Conservation (phyloP, 2,113 vertebrate species). For the Anthoscopus minutus region DNA sequence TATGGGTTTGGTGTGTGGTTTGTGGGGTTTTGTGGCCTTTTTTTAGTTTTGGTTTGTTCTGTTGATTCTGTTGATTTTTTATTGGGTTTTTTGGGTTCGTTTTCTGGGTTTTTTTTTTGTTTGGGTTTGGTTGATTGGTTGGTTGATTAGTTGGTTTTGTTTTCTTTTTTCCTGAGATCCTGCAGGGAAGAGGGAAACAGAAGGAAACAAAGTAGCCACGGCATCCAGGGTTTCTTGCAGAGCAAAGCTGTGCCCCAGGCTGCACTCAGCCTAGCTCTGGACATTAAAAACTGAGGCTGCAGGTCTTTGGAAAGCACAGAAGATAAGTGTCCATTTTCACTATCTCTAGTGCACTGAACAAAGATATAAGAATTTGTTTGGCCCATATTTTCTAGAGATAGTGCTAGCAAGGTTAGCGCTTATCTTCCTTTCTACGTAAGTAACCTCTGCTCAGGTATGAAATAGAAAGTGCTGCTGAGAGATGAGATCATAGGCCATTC, state of each 20-base stretch:
- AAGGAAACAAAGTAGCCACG: accelerated
- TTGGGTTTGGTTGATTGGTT: too few species aligned
- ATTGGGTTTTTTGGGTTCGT: too few species aligned
- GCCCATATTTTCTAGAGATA: background rate
- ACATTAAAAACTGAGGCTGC: background rate
- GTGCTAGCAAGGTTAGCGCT: constrained; percentile 12
- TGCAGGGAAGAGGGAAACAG: background rate
- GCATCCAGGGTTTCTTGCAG: background rate
- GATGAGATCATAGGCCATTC: too few species aligned
- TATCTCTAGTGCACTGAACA: background rate
- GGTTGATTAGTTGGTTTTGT: too few species aligned
- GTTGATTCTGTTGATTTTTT: background rate
- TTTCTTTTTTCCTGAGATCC: background rate
- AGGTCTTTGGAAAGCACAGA: background rate
- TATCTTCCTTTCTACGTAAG: background rate
- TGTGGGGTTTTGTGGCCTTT: background rate
- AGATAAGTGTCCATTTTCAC: background rate
- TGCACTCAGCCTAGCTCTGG: background rate
- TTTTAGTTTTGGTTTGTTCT: accelerated
- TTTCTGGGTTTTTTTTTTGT: background rate
- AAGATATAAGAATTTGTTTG: background rate
- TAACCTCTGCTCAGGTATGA: background rate
- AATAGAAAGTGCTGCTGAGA: background rate
- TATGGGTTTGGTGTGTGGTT: background rate
- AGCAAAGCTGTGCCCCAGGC: accelerated